A percentile compares a stretch with the other conserved stretches of the same genome.
phyloP scores from a whole-genome alignment of 2,113 vertebrate genomes.

The Scatophagus argus region DNA sequence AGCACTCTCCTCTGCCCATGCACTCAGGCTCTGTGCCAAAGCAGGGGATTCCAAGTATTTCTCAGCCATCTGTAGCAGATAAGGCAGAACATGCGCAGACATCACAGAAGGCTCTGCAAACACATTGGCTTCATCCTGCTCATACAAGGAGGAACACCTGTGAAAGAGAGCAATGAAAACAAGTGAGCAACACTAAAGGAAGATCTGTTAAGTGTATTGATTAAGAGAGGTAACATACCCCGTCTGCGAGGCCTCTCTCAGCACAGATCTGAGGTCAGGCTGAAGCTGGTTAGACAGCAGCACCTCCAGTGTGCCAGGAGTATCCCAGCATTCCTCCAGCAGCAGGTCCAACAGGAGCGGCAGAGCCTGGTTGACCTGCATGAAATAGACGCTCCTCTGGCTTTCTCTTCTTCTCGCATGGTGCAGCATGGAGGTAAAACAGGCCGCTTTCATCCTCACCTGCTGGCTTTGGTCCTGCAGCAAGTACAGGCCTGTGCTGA shows the following conservation, averaged over 20 bases:
- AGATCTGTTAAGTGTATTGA: neutral
- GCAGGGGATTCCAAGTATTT: constrained; percentile 56
- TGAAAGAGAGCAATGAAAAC: neutral
- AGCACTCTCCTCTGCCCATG: constrained; percentile 78
- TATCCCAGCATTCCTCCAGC: constrained; percentile 77
- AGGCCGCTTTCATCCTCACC: constrained; percentile 81
- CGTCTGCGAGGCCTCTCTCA: constrained; percentile 74
- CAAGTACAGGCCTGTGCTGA: constrained; percentile 83
- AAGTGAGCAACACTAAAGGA: neutral
- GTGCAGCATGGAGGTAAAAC: constrained; percentile 81
- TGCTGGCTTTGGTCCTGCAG: constrained; percentile 89
- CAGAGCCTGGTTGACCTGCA: constrained; percentile 86
- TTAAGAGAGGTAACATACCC: constrained; percentile 73
- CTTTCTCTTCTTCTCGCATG: neutral
- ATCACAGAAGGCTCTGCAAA: constrained; percentile 87
- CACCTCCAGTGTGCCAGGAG: constrained; percentile 75
- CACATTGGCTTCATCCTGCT: constrained; percentile 89
- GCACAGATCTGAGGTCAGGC: constrained; percentile 74
- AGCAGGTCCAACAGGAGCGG: constrained; percentile 84
- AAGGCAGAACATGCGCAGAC: constrained; percentile 79
- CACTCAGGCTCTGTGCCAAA: constrained; percentile 56
- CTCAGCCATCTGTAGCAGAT: constrained; percentile 80
- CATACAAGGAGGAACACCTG: constrained; percentile 86
- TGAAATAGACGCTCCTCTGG: constrained; percentile 36
- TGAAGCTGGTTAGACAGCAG: constrained; percentile 85